A percentile compares a stretch with the other conserved stretches of the same genome.
Conservation (phyloP, 2,797 vertebrate genomes). For the Danionella dracula region DNA sequence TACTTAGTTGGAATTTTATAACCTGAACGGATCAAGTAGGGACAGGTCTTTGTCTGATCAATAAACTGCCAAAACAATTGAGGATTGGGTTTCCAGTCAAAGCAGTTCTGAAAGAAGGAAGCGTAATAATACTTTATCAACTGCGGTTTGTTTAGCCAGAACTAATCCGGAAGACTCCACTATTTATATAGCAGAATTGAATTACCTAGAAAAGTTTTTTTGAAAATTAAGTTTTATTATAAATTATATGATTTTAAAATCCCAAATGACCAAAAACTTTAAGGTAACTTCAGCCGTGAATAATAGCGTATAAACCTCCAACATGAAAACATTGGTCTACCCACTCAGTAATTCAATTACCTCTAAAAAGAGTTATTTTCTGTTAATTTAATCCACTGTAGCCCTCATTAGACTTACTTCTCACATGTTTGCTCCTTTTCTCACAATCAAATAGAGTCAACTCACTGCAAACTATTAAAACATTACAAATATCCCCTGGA, state of each 20-base stretch:
- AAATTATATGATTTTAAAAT: background rate
- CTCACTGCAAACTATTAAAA: too few relatives aligned
- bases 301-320: too few relatives aligned
- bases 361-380: slow-evolving; percentile 51
- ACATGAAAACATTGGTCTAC: background rate
- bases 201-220: background rate
- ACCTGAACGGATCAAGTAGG: too few relatives aligned
- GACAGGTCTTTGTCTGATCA: too few relatives aligned
- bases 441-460: background rate
- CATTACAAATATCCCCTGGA: background rate
- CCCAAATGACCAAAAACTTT: background rate
- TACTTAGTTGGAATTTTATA: too few relatives aligned
- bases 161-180: background rate
- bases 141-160: background rate
- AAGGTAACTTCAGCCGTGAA: background rate
- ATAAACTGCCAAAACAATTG: too few relatives aligned
- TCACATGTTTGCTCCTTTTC: slow-evolving; percentile 15
- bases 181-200: background rate
- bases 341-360: slow-evolving; percentile 46
- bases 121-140: background rate
- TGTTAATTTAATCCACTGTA: slow-evolving; percentile 47
- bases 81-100: too few relatives aligned
- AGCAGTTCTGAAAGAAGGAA: background rate
- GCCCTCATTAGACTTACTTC: background rate
- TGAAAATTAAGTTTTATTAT: background rate